Conservation (phyloP, 2,888 invertebrate genomes). For the Andrena chrysosceles region DNA sequence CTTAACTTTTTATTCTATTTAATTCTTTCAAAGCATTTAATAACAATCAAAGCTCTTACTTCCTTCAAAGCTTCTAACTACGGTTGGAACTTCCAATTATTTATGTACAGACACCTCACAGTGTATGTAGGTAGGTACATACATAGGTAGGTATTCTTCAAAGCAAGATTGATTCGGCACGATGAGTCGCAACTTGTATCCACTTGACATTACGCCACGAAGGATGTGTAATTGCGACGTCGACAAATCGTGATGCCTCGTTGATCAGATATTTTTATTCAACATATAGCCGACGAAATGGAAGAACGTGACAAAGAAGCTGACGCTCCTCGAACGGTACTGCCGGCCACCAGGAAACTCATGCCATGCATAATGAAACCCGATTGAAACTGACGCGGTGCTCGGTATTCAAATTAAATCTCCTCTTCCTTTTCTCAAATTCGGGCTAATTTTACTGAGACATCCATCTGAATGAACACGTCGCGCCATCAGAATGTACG, state of each 20-base stretch:
- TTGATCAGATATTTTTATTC: constrained; percentile 32
- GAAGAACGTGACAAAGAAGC: constrained; percentile 46
- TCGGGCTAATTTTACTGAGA: not conserved
- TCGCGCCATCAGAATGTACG: not conserved
- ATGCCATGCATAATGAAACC: constrained; percentile 50
- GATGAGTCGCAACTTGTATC: not conserved
- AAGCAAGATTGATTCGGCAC: not conserved
- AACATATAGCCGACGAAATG: constrained; percentile 13
- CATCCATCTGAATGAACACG: too few relatives aligned
- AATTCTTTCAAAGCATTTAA: too few relatives aligned
- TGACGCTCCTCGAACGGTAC: constrained; percentile 41
- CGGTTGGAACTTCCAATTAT: too few relatives aligned
- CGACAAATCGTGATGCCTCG: not conserved
- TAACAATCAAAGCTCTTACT: too few relatives aligned
- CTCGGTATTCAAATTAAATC: constrained; percentile 20
- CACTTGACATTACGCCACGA: not conserved
- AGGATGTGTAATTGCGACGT: constrained; percentile 32
- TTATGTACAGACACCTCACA: too few relatives aligned
- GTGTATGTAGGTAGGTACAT: not conserved
- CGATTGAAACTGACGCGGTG: not conserved
- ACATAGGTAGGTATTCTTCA: not conserved
- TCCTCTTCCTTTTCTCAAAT: not conserved
- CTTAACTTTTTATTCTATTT: too few relatives aligned
- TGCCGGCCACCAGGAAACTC: constrained; percentile 43
- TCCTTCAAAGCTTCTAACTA: too few relatives aligned